Evolutionary conservation across 2,888 invertebrate genomes (phyloP), one percentile per base, ranked within the genome.

Genomic region (Panorpa germanica): DNA sequence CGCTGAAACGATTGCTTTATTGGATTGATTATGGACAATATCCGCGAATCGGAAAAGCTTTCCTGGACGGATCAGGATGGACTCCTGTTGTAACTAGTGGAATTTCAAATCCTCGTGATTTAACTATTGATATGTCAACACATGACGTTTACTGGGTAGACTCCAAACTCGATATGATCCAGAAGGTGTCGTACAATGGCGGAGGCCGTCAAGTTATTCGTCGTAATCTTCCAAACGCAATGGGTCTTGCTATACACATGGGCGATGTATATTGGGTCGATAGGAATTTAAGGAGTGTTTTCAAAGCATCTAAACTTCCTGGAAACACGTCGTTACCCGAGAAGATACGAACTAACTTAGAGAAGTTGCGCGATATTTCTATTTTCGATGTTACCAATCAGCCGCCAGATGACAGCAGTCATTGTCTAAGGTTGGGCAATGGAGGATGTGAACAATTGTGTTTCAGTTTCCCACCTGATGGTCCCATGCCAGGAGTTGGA

Each of bases 121-220:
- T 95, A 17, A 83, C 88, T 1, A 74, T 96, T 14, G 96, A 96
- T 47, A 81, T 86, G 66, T 55, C 71, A 24, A 91, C 88, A 0
- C 86, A 95, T 45, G 91, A 95, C 48, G 80, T 98, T 0, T 98
- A 85, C 51, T 98, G 96, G 96, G 88, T 91, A 0, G 98, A 98
- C 50, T 82, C 90, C 0, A 78, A 81, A 48, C 59, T 90, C 16
- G 96, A 98, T 47, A 83, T 76, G 43, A 91, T 98, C 33, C 93
- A 93, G 48, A 83, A 80, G 50, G 75, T 88, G n/a, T 74, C 81
- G 0, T 83, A 70, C 49, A 74, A 63, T 17, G 86, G 86, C 2
- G 77, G 74, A 2, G 77, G 74, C 43, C 61, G 82, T 36, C 80
- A 82, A 47, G 67, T 85, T 4, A 78, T 95, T 25, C 63, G 86